A percentile compares a stretch with the other conserved stretches of the same genome.
phyloP scores from a whole-genome alignment of 2,888 invertebrate species.

The Alloplasta piceator region DNA sequence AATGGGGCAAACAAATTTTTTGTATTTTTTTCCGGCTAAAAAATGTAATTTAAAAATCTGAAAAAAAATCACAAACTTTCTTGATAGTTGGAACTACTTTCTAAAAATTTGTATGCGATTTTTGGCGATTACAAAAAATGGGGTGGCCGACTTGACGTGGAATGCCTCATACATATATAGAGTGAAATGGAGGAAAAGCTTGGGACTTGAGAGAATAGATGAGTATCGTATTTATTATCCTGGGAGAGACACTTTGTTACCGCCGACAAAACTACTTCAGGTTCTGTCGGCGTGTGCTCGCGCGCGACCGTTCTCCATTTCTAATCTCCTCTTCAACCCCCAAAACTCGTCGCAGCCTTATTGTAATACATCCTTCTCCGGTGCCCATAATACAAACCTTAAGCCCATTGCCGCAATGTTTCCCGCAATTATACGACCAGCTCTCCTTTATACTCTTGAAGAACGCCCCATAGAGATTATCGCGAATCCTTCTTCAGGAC shows the following conservation, averaged over 20 bases:
- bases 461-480: constrained; percentile 40
- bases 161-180: too few species aligned
- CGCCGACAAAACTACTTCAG: constrained; percentile 42
- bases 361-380: constrained; percentile 22
- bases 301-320: constrained; percentile 64
- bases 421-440: constrained; percentile 62
- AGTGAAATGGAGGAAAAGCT: neutral
- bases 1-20: too few species aligned
- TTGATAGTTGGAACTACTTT: too few species aligned
- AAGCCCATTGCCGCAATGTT: constrained; percentile 63
- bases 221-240: constrained; percentile 32
- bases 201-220: constrained; percentile 14
- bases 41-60: too few species aligned
- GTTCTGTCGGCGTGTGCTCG: constrained; percentile 33
- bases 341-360: neutral
- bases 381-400: constrained; percentile 22
- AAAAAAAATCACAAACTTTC: too few species aligned
- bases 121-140: too few species aligned
- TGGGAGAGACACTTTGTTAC: constrained; percentile 26
- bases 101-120: too few species aligned
- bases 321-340: constrained; percentile 53
- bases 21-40: too few species aligned
- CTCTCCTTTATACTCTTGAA: constrained; percentile 11
- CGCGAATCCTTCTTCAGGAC: constrained; percentile 20
- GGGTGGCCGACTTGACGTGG: too few species aligned